A percentile compares a stretch with the other conserved stretches of the same genome.
phyloP scores from a whole-genome alignment of 2,113 vertebrate species.

The Carollia perspicillata region DNA sequence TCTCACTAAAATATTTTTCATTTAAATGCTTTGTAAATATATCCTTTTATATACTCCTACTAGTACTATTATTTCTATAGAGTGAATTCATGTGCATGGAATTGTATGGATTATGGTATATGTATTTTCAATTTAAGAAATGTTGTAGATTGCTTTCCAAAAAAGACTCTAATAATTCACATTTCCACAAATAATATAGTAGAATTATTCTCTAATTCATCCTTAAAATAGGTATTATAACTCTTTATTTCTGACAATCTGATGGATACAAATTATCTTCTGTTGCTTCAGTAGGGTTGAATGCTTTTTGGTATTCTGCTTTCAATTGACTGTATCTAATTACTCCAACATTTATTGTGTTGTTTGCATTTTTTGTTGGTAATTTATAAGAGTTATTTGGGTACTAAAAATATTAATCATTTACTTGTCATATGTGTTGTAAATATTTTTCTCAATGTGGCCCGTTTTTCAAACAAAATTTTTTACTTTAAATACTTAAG shows the following conservation, averaged over 20 bases:
- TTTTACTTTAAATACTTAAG: conserved; percentile 19
- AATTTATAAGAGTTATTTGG: conserved; percentile 7
- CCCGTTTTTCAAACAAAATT: background rate
- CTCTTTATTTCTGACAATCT: conserved; percentile 11
- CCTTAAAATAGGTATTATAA: background rate
- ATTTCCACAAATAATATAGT: background rate
- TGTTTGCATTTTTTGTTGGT: background rate
- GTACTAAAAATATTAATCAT: background rate
- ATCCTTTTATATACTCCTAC: background rate
- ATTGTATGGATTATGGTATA: background rate
- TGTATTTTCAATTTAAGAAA: background rate
- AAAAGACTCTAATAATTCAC: background rate
- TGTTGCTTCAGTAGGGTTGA: background rate
- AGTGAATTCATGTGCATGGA: background rate
- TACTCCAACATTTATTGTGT: background rate
- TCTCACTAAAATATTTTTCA: background rate
- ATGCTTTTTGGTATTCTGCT: background rate
- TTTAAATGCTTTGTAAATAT: background rate
- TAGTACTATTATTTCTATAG: background rate
- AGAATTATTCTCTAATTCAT: background rate
- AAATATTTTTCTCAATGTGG: background rate
- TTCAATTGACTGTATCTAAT: background rate
- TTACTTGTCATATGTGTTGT: background rate
- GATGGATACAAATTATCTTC: conserved; percentile 27
- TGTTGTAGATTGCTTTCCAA: background rate